Evolutionary conservation across 2,888 invertebrate genomes (phyloP).

Genomic region (Pycnomerus fuliginosus): DNA sequence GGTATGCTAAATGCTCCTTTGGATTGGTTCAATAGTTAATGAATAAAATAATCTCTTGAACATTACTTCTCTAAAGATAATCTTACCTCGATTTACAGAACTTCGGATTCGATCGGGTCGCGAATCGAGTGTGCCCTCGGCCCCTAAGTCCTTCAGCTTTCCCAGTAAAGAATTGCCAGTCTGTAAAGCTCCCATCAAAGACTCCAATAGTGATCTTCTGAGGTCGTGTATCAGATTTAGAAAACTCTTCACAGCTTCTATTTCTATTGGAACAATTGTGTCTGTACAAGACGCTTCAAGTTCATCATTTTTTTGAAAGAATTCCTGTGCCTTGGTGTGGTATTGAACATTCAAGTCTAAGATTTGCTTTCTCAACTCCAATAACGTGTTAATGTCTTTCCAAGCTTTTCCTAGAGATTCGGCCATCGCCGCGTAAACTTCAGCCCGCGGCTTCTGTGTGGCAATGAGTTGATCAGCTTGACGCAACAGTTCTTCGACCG

Average conservation of each 20-base stretch:
- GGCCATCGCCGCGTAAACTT: conserved; percentile 88
- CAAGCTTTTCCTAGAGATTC: conserved; percentile 74
- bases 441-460: conserved; percentile 71
- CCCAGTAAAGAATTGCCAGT: conserved; percentile 75
- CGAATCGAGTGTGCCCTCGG: conserved; percentile 74
- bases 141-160: conserved; percentile 70
- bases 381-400: conserved; percentile 77
- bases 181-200: conserved; percentile 77
- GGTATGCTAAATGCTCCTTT: no score
- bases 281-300: conserved; percentile 70
- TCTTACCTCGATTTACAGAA: conserved; percentile 53
- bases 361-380: conserved; percentile 75
- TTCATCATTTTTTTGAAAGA: conserved; percentile 66
- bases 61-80: no score
- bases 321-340: conserved; percentile 70
- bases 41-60: no score
- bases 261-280: conserved; percentile 68
- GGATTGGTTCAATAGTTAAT: no score
- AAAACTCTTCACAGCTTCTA: conserved; percentile 68
- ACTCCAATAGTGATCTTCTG: conserved; percentile 70
- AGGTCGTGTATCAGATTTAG: conserved; percentile 71
- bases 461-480: conserved; percentile 84
- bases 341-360: conserved; percentile 78
- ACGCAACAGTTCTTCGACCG: conserved; percentile 81
- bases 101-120: conserved; percentile 61